These are phyloP conservation scores for Meloidogyne chitwoodi DNA, from an alignment of 1,140 invertebrate genomes.

Conservation along the genomic window DNA sequence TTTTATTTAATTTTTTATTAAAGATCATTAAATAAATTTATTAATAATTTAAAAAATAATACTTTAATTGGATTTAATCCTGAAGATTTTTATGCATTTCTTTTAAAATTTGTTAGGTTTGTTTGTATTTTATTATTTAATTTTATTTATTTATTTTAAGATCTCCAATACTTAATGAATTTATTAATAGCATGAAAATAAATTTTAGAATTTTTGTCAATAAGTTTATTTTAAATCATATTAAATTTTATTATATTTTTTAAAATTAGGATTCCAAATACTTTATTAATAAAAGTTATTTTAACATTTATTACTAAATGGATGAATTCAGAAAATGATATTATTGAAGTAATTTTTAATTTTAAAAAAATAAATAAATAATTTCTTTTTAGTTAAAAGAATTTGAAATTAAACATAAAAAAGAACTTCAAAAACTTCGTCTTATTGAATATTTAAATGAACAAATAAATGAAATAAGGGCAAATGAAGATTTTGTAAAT, in stretches of 20 bases:
- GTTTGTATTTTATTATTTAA: background rate
- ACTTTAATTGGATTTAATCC: background rate
- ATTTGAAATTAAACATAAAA: conserved; percentile 1
- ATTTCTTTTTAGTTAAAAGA: background rate
- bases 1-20: background rate
- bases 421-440: background rate
- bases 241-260: background rate
- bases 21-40: conserved; percentile 3
- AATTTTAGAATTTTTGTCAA: conserved; percentile 3
- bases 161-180: conserved; percentile 16
- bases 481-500: conserved; percentile 7
- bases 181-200: background rate
- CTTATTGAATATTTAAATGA: conserved; percentile 10
- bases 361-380: background rate
- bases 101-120: conserved; percentile 20
- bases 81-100: conserved; percentile 17
- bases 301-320: conserved; percentile 18
- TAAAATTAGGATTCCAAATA: background rate
- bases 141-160: background rate
- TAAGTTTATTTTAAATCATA: background rate
- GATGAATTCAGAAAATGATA: conserved; percentile 8
- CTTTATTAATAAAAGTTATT: conserved; percentile 6
- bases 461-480: conserved; percentile 3
- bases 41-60: background rate
- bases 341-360: background rate